These are phyloP conservation scores for Stomatorhinus ivindoensis DNA, from an alignment of 2,113 vertebrate genomes.

Conservation along the genomic window DNA sequence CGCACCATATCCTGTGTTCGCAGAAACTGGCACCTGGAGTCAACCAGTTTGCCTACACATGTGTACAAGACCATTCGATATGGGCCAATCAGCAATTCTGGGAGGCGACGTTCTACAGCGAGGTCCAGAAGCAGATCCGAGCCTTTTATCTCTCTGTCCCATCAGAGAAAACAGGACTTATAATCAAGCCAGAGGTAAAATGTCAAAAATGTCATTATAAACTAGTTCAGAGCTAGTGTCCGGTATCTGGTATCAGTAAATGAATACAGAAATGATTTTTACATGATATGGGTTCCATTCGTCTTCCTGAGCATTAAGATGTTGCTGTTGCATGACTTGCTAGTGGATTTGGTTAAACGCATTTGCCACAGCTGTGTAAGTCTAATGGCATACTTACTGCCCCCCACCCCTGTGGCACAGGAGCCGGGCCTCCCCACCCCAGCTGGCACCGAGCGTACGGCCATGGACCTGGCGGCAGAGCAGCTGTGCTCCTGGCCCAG, in stretches of 20 bases:
- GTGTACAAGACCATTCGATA: conserved; percentile 91
- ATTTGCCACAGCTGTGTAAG: not conserved
- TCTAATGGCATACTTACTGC: not conserved
- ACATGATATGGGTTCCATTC: not conserved
- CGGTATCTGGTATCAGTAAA: not conserved
- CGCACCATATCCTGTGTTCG: conserved; percentile 13
- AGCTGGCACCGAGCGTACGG: conserved; percentile 68
- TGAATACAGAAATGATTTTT: not conserved
- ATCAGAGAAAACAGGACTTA: conserved; percentile 58
- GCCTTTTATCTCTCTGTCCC: conserved; percentile 78
- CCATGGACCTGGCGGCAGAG: conserved; percentile 90
- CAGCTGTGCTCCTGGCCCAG: conserved; percentile 81
- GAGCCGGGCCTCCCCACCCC: conserved; percentile 42
- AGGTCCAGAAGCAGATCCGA: conserved; percentile 88
- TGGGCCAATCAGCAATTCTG: conserved; percentile 97
- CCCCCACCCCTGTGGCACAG: conserved; percentile 42
- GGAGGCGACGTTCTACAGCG: conserved; percentile 95
- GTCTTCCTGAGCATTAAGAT: not conserved
- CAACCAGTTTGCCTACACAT: conserved; percentile 94
- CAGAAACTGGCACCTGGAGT: conserved; percentile 89
- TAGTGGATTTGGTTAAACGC: not conserved
- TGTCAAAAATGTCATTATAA: not conserved
- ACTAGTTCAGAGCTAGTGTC: not conserved
- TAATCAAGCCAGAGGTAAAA: conserved; percentile 69
- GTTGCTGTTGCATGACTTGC: not conserved